Evolutionary conservation across 1,140 invertebrate genomes (phyloP), one percentile per base, ranked within the genome.

Genomic region (Zaprionus inermis): DNA sequence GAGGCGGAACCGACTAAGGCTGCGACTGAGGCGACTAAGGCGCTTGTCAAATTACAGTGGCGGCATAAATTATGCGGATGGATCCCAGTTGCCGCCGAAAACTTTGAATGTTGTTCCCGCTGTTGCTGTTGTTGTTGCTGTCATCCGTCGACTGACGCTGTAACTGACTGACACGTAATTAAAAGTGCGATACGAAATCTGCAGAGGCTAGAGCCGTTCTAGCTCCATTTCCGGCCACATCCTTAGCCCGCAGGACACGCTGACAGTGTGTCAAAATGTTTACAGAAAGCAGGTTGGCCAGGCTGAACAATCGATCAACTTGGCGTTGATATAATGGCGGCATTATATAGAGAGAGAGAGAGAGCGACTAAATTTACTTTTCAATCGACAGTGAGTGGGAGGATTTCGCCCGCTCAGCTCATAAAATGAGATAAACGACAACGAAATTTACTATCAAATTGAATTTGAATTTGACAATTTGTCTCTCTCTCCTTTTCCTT

Each of bases 381-480:
- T 9, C n/a, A 16, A 44, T 44, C n/a, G 38, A 16, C 16, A 16
- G 38, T 16, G 10, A 44, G 38, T 1, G 2, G 2, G 16, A 3
- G 5, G 6, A 20, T 12, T 20, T 18, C 1, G 44, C 11, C 44
- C 18, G 20, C 44, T 49, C 36, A 11, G 9, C 66, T 52, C 79
- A 79, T 83, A 82, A 84, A 84, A 88, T 83, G 83, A 89, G 89
- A 89, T 89, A 80, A 89, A 84, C 71, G 79, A 71, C 79, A 81
- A 65, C 55, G 73, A 78, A 88, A 82, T 79, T 84, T 77, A 88
- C 84, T 88, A 88, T 88, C 74, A 88, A 86, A 88, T 88, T 88
- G 84, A 88, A 88, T 88, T 88, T 79, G 80, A 88, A 89, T 88
- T 88, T 79, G 80, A 71, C 80, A 88, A 88, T 88, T 88, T 88